Evolutionary conservation across 2,888 invertebrate species (phyloP).

Genomic region (Tortricodes alternella): DNA sequence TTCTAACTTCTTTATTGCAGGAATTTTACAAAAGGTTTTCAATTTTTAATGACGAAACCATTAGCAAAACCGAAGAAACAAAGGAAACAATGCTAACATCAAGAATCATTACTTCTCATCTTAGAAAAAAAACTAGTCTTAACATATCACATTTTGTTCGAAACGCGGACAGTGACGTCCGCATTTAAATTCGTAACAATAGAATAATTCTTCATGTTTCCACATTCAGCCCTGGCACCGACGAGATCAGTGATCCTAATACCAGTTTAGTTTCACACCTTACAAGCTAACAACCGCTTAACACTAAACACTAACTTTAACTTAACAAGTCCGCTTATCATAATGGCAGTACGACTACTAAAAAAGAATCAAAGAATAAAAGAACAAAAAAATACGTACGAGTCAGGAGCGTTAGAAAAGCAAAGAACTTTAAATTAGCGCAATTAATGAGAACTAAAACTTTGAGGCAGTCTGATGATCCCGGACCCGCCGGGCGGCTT

Average conservation of each 20-base stretch:
- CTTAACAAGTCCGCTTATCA: constrained; percentile 69
- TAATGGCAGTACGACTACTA: constrained; percentile 73
- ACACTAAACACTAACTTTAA: constrained; percentile 60
- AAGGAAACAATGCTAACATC: constrained; percentile 71
- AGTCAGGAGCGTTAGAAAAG: constrained; percentile 43
- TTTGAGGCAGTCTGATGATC: constrained; percentile 68
- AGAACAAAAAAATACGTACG: constrained; percentile 54
- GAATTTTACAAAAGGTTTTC: constrained; percentile 78
- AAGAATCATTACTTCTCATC: constrained; percentile 76
- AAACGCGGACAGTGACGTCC: constrained; percentile 79
- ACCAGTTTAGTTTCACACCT: constrained; percentile 70
- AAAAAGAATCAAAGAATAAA: constrained; percentile 64
- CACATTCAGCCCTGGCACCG: constrained; percentile 72
- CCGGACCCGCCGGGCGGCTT: constrained; percentile 63
- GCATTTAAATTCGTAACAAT: constrained; percentile 75
- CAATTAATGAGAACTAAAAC: constrained; percentile 57
- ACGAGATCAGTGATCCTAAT: constrained; percentile 79
- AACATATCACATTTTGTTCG: constrained; percentile 80
- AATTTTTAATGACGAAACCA: constrained; percentile 72
- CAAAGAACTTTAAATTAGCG: constrained; percentile 51
- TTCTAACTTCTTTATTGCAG: constrained; percentile 69
- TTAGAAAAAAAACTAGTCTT: constrained; percentile 76
- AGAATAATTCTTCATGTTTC: constrained; percentile 82
- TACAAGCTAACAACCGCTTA: constrained; percentile 72
- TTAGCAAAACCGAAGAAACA: constrained; percentile 66